phyloP scores from a whole-genome alignment of 1,140 invertebrate species.

The Panagrolaimus sp. region DNA sequence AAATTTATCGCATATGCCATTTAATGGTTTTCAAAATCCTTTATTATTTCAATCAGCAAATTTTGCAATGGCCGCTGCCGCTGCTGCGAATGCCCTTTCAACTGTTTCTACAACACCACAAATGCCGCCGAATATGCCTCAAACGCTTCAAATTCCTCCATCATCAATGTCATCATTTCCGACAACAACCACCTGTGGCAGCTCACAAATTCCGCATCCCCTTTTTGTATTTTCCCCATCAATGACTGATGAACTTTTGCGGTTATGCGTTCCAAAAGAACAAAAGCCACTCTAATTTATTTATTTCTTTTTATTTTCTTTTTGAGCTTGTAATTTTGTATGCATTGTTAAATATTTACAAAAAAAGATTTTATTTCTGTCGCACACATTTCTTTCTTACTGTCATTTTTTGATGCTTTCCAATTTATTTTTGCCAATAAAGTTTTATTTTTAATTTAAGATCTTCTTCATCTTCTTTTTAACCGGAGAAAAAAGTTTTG shows the following conservation, averaged over 20 bases:
- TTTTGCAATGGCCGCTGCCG: conserved; percentile 13
- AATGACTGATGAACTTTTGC: conserved; percentile 14
- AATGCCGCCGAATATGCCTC: conserved; percentile 11
- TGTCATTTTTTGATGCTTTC: neutral
- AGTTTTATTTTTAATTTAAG: neutral
- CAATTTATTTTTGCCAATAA: conserved; percentile 14
- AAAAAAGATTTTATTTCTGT: no score
- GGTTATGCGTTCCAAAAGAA: conserved; percentile 3
- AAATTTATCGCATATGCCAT: conserved; percentile 1
- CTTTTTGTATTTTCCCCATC: conserved; percentile 11
- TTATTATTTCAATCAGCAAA: neutral
- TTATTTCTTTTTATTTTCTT: neutral
- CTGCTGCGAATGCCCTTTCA: neutral
- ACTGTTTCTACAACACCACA: conserved; percentile 7
- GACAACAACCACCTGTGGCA: neutral
- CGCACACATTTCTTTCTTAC: no score
- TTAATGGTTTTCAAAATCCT: neutral
- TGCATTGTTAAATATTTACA: no score
- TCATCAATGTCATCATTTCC: conserved; percentile 9
- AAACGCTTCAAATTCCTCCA: neutral
- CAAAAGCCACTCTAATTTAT: neutral
- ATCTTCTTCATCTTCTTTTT: no score
- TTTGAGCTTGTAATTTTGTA: no score
- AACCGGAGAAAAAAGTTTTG: no score
- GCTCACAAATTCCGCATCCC: conserved; percentile 2